phyloP scores from a whole-genome alignment of 2,888 invertebrate genomes.

The Acanthacorydalis orientalis region DNA sequence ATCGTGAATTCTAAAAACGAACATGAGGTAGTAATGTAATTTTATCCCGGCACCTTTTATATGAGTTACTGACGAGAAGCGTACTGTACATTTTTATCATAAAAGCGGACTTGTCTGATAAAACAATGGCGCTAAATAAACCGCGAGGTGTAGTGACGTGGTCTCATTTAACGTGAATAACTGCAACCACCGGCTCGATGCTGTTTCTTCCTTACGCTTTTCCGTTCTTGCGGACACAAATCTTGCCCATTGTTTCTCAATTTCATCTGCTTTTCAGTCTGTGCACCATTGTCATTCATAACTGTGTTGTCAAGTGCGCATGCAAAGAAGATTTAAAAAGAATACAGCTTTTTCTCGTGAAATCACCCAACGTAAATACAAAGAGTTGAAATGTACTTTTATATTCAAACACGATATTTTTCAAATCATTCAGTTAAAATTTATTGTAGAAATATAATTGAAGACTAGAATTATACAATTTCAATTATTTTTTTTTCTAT shows the following conservation, averaged over 20 bases:
- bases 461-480: no score
- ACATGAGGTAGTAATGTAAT: neutral
- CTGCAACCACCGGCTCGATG: neutral
- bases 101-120: no score
- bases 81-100: neutral
- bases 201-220: neutral
- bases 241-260: constrained; percentile 5
- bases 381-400: no score
- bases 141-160: constrained; percentile 2
- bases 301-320: no score
- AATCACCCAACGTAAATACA: no score
- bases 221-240: constrained; percentile 3
- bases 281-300: no score
- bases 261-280: neutral
- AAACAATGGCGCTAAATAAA: constrained; percentile 1
- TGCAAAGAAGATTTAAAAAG: no score
- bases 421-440: no score
- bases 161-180: constrained; percentile 6
- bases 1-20: neutral
- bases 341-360: no score
- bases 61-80: neutral
- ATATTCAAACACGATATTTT: no score
- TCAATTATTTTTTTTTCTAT: no score
- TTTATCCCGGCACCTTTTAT: neutral
- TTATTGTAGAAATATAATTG: no score